phyloP scores from a whole-genome alignment of 1,140 invertebrate species.

The Sycophaga agraensis region DNA sequence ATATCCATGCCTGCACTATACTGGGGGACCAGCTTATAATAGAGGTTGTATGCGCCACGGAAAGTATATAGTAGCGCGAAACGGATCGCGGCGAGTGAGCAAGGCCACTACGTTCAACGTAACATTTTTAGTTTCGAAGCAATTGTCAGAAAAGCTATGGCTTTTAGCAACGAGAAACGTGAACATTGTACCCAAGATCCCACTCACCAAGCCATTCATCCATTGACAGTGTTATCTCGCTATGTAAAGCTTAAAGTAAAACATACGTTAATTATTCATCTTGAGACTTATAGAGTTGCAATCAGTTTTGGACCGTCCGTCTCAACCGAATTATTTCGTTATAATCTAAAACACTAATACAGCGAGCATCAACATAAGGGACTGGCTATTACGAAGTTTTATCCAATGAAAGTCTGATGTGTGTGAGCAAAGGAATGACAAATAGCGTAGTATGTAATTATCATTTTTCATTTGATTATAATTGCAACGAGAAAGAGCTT shows the following conservation, averaged over 20 bases:
- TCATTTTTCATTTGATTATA: conserved; percentile 6
- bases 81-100: too few species aligned
- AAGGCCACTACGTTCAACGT: not conserved
- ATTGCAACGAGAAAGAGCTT: not conserved
- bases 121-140: not conserved
- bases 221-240: not conserved
- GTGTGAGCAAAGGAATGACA: conserved; percentile 21
- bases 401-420: conserved; percentile 22
- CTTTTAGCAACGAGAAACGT: conserved; percentile 1
- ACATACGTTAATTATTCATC: conserved; percentile 7
- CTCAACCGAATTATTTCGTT: conserved; percentile 3
- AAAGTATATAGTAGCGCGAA: too few species aligned
- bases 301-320: conserved; percentile 13
- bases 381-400: conserved; percentile 10
- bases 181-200: conserved; percentile 2
- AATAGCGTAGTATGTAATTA: conserved; percentile 14
- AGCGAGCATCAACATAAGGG: conserved; percentile 13
- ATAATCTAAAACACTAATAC: not conserved
- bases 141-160: not conserved
- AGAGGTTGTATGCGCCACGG: too few species aligned
- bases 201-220: too few species aligned
- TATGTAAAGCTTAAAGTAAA: not conserved
- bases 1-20: too few species aligned
- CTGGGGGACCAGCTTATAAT: too few species aligned
- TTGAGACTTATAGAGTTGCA: conserved; percentile 18